Conservation (phyloP, 2,113 vertebrate genomes). For the Oryctolagus cuniculus region DNA sequence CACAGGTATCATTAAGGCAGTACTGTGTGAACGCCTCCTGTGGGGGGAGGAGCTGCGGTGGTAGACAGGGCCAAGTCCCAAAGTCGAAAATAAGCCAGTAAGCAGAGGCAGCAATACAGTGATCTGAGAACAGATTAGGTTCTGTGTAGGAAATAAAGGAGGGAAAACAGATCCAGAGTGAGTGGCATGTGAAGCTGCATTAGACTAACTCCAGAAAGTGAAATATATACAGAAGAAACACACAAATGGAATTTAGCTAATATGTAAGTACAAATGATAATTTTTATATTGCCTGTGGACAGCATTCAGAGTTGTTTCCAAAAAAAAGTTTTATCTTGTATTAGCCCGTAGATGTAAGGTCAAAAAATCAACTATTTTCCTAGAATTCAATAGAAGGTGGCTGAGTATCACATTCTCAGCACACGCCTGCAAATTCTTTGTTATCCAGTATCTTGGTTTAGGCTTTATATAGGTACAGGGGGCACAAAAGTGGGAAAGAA, state of each 20-base stretch:
- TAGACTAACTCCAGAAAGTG: not conserved
- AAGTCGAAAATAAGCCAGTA: not conserved
- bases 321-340: not conserved
- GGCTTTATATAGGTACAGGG: not conserved
- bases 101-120: not conserved
- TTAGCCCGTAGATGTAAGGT: not conserved
- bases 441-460: not conserved
- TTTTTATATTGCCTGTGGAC: not conserved
- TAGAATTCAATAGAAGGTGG: not conserved
- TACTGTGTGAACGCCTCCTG: no score
- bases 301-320: not conserved
- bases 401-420: not conserved
- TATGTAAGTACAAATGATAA: not conserved
- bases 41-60: no score
- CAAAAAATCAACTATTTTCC: not conserved
- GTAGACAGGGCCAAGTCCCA: not conserved
- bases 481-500: not conserved
- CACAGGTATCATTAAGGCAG: not conserved
- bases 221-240: not conserved
- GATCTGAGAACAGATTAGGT: not conserved
- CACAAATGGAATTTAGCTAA: not conserved
- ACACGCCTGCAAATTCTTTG: not conserved
- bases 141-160: not conserved
- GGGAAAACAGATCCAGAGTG: not conserved
- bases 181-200: not conserved